Evolutionary conservation across 2,113 vertebrate species (phyloP).

Genomic region (Gymnogyps californianus): DNA sequence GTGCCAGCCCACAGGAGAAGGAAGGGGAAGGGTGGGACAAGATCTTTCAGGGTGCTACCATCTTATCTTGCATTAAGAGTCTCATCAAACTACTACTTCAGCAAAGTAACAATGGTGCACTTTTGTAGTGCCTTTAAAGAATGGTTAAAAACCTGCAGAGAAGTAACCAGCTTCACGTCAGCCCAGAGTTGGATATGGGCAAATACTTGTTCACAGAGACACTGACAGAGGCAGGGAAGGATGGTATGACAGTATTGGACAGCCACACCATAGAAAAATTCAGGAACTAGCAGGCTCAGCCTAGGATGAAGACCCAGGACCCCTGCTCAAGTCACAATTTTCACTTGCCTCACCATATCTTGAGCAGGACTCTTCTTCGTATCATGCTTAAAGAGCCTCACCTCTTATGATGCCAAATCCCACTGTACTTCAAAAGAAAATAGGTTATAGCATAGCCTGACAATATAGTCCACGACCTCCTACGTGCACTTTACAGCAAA

Average conservation of each 20-base stretch:
- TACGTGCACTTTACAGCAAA: background rate
- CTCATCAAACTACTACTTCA: background rate
- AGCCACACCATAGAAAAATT: background rate
- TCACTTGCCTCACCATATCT: background rate
- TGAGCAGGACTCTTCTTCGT: background rate
- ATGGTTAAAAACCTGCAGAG: background rate
- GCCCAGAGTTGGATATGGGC: background rate
- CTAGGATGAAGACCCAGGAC: background rate
- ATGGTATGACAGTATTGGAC: background rate
- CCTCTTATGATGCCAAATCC: background rate
- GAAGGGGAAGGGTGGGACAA: background rate
- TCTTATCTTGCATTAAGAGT: background rate
- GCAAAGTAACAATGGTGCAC: background rate
- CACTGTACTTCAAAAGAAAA: background rate
- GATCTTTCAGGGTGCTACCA: background rate
- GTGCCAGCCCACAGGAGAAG: background rate
- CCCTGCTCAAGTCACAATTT: background rate
- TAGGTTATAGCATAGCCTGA: background rate
- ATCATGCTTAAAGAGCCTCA: background rate
- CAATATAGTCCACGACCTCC: accelerated
- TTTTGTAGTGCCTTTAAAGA: background rate
- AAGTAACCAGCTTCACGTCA: background rate
- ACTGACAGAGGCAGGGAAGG: accelerated
- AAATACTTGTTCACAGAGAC: background rate
- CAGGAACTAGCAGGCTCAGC: background rate